A percentile compares a stretch with the other conserved stretches of the same genome.
These are phyloP conservation scores for Escarpia spicata DNA, from an alignment of 2,888 invertebrate genomes.

Conservation along the genomic window DNA sequence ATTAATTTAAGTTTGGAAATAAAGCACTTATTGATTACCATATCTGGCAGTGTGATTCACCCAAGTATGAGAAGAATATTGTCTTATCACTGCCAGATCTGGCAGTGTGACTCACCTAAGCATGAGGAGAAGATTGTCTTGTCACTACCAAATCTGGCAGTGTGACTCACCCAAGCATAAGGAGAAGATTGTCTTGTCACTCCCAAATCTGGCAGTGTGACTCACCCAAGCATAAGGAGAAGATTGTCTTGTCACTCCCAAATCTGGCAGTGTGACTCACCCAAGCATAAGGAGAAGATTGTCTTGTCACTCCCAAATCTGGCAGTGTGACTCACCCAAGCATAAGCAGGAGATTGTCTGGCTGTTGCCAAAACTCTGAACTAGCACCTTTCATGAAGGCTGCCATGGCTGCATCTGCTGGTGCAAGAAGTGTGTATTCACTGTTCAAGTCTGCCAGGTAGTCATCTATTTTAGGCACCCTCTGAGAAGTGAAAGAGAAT, in stretches of 20 bases:
- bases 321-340: not conserved
- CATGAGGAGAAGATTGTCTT: conserved; percentile 13
- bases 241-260: conserved; percentile 21
- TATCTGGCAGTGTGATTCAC: not conserved
- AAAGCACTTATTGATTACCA: too few relatives aligned
- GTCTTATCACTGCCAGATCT: not conserved
- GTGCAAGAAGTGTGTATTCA: conserved; percentile 52
- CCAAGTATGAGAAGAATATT: not conserved
- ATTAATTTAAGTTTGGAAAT: too few relatives aligned
- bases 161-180: not conserved
- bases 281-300: not conserved
- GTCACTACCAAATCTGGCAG: too few relatives aligned
- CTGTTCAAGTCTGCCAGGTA: conserved; percentile 45
- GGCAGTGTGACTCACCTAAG: not conserved
- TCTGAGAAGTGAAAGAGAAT: not conserved
- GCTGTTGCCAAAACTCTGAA: conserved; percentile 1
- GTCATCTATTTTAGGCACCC: conserved; percentile 20
- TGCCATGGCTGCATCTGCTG: conserved; percentile 42
- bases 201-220: too few relatives aligned
- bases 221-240: not conserved
- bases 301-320: not conserved
- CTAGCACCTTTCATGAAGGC: conserved; percentile 36
- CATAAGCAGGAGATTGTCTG: conserved; percentile 20
- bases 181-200: not conserved
- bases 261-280: not conserved